A percentile compares a stretch with the other conserved stretches of the same genome.
These are phyloP conservation scores for Malurus cyaneus DNA, from an alignment of 2,113 vertebrate genomes.

Conservation along the genomic window DNA sequence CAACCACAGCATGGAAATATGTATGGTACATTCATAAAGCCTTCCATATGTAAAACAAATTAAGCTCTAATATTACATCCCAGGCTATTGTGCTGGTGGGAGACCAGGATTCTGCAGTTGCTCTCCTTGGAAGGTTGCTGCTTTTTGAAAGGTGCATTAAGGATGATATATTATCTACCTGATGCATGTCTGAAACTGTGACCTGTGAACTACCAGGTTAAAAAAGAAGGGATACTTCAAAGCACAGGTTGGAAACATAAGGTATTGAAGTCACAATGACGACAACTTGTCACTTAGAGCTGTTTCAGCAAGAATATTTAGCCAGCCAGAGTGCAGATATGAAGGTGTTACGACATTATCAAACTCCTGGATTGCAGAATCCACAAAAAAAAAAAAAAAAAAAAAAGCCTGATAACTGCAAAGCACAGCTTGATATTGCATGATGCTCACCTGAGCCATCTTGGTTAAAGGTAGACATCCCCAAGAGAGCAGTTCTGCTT, in stretches of 20 bases:
- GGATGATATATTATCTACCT: neutral
- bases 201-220: neutral
- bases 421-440: neutral
- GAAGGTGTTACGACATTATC: neutral
- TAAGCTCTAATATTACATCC: constrained; percentile 2
- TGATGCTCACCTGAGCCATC: neutral
- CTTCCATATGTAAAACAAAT: constrained; percentile 60
- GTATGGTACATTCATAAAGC: constrained; percentile 44
- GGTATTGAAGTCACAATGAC: neutral
- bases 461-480: neutral
- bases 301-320: neutral
- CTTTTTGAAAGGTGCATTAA: neutral
- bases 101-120: neutral
- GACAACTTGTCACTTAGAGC: neutral
- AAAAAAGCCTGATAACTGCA: neutral
- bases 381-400: neutral
- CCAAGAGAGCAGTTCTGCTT: neutral
- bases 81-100: neutral
- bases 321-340: neutral
- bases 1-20: constrained; percentile 13
- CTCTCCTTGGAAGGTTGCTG: neutral
- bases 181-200: neutral
- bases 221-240: neutral
- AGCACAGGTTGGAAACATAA: neutral
- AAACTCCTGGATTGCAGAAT: neutral